A percentile compares a stretch with the other conserved stretches of the same genome.
Conservation (phyloP, 2,888 invertebrate genomes). For the Timema podura region DNA sequence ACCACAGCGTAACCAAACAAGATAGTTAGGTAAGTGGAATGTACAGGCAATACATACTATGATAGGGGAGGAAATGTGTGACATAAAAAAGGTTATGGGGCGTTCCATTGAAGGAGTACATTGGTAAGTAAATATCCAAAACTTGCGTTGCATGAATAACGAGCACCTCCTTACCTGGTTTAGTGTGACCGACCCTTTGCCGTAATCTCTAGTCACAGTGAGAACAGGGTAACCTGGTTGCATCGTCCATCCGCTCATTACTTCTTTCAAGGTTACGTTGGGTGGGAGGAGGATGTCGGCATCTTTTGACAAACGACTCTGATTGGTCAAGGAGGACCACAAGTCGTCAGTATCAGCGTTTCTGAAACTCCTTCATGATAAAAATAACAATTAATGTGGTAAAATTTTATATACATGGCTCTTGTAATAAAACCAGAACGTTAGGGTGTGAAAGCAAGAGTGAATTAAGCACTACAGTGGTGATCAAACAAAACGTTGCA, state of each 20-base stretch:
- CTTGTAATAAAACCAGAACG: background rate
- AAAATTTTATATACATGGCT: background rate
- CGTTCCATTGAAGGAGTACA: no score
- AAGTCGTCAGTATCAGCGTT: constrained; percentile 63
- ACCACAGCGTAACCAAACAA: background rate
- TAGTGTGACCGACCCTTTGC: constrained; percentile 35
- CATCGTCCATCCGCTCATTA: constrained; percentile 70
- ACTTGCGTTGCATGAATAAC: background rate
- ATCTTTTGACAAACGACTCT: background rate
- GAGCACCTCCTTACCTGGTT: constrained; percentile 33
- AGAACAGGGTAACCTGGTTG: constrained; percentile 68
- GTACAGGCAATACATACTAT: background rate
- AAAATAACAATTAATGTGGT: background rate
- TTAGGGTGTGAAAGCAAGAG: no score
- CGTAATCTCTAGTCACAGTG: constrained; percentile 53
- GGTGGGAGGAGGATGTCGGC: constrained; percentile 39
- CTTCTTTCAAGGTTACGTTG: constrained; percentile 51
- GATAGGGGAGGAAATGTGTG: background rate
- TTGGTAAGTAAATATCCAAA: background rate
- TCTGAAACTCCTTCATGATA: constrained; percentile 50
- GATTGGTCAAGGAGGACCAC: constrained; percentile 53
- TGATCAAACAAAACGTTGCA: background rate
- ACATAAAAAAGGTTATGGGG: background rate
- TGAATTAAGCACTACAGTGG: no score
- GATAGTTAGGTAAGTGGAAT: background rate